Conservation (phyloP, 2,888 invertebrate species). For the Lasioglossum malachurum region DNA sequence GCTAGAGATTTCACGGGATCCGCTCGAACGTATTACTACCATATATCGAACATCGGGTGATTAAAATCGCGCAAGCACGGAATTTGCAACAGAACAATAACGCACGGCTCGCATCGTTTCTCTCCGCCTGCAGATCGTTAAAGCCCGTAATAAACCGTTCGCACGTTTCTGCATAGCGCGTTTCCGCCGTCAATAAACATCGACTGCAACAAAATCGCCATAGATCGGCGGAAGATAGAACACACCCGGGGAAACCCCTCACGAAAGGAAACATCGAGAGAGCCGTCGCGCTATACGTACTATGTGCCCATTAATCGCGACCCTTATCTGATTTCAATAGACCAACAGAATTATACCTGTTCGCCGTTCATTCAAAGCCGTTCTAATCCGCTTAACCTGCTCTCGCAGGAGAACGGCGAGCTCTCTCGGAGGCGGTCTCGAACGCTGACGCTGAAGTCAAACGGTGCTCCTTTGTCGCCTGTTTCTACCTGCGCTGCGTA, state of each 20-base stretch:
- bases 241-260: not conserved
- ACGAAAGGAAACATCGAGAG: constrained; percentile 13
- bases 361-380: constrained; percentile 26
- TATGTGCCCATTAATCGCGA: not conserved
- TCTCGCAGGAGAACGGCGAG: not conserved
- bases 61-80: not conserved
- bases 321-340: constrained; percentile 41
- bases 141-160: not conserved
- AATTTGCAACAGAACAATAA: not conserved
- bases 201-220: not conserved
- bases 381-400: constrained; percentile 52
- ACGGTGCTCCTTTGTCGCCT: constrained; percentile 48
- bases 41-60: not conserved
- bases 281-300: not conserved
- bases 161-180: not conserved
- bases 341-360: constrained; percentile 41
- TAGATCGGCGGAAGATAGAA: not conserved
- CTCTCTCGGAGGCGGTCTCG: not conserved
- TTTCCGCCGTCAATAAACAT: not conserved
- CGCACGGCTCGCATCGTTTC: not conserved
- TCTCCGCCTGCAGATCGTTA: not conserved
- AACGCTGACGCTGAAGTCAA: constrained; percentile 32
- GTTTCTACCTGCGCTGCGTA: constrained; percentile 17
- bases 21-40: not conserved
- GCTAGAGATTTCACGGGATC: not conserved